phyloP scores from a whole-genome alignment of 2,113 vertebrate species.

The Seriola quinqueradiata region DNA sequence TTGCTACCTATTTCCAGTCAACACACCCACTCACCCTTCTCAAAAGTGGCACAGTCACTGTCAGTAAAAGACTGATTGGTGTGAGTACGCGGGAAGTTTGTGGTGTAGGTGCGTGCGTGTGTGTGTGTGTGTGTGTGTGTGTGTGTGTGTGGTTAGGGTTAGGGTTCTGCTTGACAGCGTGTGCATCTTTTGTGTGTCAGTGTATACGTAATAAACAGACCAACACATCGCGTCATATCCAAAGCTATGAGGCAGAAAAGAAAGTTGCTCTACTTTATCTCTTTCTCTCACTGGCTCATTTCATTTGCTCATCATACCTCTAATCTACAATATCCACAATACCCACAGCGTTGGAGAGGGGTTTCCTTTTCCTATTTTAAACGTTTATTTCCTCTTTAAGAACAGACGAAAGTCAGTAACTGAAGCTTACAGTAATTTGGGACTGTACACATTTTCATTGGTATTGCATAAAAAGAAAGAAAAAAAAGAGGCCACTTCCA shows the following conservation, averaged over 20 bases:
- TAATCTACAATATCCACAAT: not conserved
- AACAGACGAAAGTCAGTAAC: not conserved
- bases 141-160: constrained; percentile 35
- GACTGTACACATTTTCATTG: not conserved
- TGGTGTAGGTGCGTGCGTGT: constrained; percentile 36
- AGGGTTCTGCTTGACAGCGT: constrained; percentile 35
- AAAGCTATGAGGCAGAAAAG: not conserved
- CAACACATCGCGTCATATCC: not conserved
- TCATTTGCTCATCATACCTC: constrained; percentile 2
- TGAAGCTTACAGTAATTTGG: not conserved
- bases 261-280: not conserved
- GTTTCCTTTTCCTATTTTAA: not conserved
- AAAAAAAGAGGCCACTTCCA: not conserved
- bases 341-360: not conserved
- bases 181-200: constrained; percentile 27
- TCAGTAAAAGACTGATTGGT: constrained; percentile 64
- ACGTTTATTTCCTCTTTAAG: not conserved
- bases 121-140: constrained; percentile 22
- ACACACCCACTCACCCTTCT: constrained; percentile 71
- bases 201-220: not conserved
- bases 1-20: constrained; percentile 74
- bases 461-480: not conserved
- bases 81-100: constrained; percentile 74
- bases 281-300: constrained; percentile 7
- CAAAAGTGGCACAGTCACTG: constrained; percentile 73